Conservation (phyloP, 2,888 invertebrate species). For the Hyppa rectilinea region DNA sequence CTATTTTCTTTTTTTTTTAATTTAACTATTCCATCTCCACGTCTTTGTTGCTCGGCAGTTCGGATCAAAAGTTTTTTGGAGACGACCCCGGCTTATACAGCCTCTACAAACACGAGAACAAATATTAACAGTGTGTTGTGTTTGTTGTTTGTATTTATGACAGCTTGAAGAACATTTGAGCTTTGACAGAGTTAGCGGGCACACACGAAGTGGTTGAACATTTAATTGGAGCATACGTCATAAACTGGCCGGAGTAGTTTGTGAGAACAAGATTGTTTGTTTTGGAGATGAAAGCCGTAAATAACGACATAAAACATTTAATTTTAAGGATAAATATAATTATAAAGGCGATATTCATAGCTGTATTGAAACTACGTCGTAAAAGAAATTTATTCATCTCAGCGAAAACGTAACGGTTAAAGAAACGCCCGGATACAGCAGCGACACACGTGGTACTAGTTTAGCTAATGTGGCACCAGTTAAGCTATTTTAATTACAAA, state of each 20-base stretch:
- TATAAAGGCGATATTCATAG: slow-evolving; percentile 32
- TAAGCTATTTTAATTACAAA: slow-evolving; percentile 60
- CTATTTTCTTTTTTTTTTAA: slow-evolving; percentile 82
- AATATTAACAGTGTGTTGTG: slow-evolving; percentile 81
- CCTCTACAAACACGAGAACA: slow-evolving; percentile 72
- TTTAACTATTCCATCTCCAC: slow-evolving; percentile 81
- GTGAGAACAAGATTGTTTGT: slow-evolving; percentile 42
- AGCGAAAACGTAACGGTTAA: slow-evolving; percentile 56
- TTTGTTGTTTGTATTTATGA: slow-evolving; percentile 81
- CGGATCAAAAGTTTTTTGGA: slow-evolving; percentile 78
- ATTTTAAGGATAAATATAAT: slow-evolving; percentile 51
- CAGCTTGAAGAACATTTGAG: slow-evolving; percentile 73
- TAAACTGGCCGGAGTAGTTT: slow-evolving; percentile 53
- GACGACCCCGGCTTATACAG: slow-evolving; percentile 64
- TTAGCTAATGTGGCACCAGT: slow-evolving; percentile 49
- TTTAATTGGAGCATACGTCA: slow-evolving; percentile 70
- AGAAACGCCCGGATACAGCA: slow-evolving; percentile 36
- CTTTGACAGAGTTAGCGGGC: slow-evolving; percentile 79
- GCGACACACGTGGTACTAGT: slow-evolving; percentile 45
- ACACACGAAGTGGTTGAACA: slow-evolving; percentile 75
- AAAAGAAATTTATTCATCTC: slow-evolving; percentile 55
- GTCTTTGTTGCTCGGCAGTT: slow-evolving; percentile 78
- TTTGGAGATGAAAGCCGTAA: slow-evolving; percentile 42
- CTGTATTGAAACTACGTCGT: slow-evolving; percentile 44
- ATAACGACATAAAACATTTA: slow-evolving; percentile 49